Evolutionary conservation across 2,113 vertebrate species (phyloP).

Genomic region (Gymnobelideus leadbeateri): DNA sequence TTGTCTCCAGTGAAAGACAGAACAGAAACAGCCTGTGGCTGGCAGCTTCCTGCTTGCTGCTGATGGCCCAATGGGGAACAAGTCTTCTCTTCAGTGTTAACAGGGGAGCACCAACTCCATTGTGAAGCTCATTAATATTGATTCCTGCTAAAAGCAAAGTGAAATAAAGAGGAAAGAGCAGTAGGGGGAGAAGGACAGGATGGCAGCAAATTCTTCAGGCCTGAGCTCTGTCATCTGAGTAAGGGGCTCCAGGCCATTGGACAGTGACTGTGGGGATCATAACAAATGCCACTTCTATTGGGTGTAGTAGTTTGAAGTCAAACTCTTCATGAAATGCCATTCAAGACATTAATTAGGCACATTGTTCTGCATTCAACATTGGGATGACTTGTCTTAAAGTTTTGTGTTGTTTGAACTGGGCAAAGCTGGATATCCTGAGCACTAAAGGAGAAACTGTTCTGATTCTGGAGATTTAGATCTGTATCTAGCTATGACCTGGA

Average conservation of each 20-base stretch:
- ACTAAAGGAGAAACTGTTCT: background rate
- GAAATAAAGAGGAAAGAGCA: constrained; percentile 78
- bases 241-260: constrained; percentile 8
- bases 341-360: constrained; percentile 5
- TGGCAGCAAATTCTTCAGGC: constrained; percentile 71
- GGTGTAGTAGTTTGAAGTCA: constrained; percentile 8
- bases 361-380: background rate
- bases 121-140: constrained; percentile 81
- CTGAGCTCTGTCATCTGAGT: constrained; percentile 50
- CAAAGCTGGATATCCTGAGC: background rate
- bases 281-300: constrained; percentile 15
- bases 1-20: constrained; percentile 57
- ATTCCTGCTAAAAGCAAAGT: constrained; percentile 80
- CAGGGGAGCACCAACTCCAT: constrained; percentile 72
- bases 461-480: background rate
- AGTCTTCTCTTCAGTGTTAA: constrained; percentile 73
- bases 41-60: constrained; percentile 66
- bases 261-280: constrained; percentile 26
- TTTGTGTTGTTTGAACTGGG: background rate
- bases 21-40: constrained; percentile 71
- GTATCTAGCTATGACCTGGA: background rate
- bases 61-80: constrained; percentile 76
- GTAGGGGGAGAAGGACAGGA: constrained; percentile 61
- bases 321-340: background rate
- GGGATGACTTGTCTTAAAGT: background rate